Evolutionary conservation across 2,888 invertebrate species (phyloP), one percentile per base, ranked within the genome.

Genomic region (Elegia similella): DNA sequence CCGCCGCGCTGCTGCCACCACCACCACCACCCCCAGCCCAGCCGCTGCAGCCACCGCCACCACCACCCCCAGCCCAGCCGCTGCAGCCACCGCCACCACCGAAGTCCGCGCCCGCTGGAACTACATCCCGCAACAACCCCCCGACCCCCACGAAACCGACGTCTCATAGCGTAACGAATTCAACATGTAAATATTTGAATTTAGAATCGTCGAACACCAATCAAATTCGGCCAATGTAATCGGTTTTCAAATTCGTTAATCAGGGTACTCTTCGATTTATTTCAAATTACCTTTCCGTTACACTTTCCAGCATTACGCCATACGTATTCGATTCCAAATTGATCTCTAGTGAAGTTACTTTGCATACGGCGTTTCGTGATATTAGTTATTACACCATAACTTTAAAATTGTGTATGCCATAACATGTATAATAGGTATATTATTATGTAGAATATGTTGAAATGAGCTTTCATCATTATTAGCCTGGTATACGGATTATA

Each of bases 391-490:
- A 63, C 62, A 62, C 58, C 62, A 56, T 66, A 62, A 61, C 61
- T 66, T 72, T 76, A 73, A 75, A 70, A 75, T 75, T 75, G 71
- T 76, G 75, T 80, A 77, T 75, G 80, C 76, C 80, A 80, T 80
- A 61, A 61, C 38, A 50, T 61, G 64, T 64, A 61, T 61, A 75
- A 72, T 76, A 71, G 52, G 66, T 66, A 70, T 74, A 74, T 64
- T 79, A 78, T 79, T 81, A 73, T 73, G 81, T 89, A 88, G 88
- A 77, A 76, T 80, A 82, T 80, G 80, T 85, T 86, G 77, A 78
- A 84, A 82, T 78, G 88, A 89, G 90, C 90, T 90, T 88, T 88
- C 81, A 80, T 85, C 85, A 80, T 82, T 87, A 79, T 82, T 88
- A 88, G 87, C 85, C 84, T 80, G 82, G 86, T 89, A 86, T 87